Evolutionary conservation across 1,140 invertebrate genomes (phyloP), one percentile per base, ranked within the genome.

Genomic region (Probaryconus sp.): DNA sequence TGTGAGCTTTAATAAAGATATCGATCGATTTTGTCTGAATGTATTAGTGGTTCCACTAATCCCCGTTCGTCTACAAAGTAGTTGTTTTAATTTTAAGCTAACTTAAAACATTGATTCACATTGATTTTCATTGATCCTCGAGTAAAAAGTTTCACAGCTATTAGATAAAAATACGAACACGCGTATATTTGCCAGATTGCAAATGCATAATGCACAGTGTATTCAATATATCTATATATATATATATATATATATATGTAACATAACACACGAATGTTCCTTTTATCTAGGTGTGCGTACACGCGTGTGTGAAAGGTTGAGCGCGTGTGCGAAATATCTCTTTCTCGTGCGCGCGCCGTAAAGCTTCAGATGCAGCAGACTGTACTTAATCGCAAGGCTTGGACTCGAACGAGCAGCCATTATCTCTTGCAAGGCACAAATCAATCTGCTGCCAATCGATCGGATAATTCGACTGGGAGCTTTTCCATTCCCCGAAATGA

Each of bases 391-490:
- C 77, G 77, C 38, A 53, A 69, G 42, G 71, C 73, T 78, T 63
- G 69, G 78, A 76, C 67, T 80, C 65, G 60, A 64, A 77, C 73
- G 64, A 73, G 64, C 61, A 65, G 65, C 78, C 76, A 79, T 85
- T 85, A 85, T 85, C 78, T 80, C 70, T 68, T 68, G 55, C 79
- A 76, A 79, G 78, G 75, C 75, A 61, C 74, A 76, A 81, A 83
- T 84, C 82, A 83, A 84, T 83, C 73, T 78, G 75, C 55, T 70
- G 72, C 63, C 82, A 81, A 83, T 84, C 81, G 82, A 81, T 84
- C 71, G 79, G 67, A 80, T 84, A 82, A 84, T 83, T 84, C 76
- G 77, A 79, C 60, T 63, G 48, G 43, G 56, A 63, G 55, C 43
- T 74, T 78, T 71, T 65, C n/a, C 63, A 45, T 51, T 61, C 56